A percentile compares a stretch with the other conserved stretches of the same genome.
These are phyloP conservation scores for Aphelenchoides besseyi DNA, from an alignment of 1,140 invertebrate genomes.

Conservation along the genomic window DNA sequence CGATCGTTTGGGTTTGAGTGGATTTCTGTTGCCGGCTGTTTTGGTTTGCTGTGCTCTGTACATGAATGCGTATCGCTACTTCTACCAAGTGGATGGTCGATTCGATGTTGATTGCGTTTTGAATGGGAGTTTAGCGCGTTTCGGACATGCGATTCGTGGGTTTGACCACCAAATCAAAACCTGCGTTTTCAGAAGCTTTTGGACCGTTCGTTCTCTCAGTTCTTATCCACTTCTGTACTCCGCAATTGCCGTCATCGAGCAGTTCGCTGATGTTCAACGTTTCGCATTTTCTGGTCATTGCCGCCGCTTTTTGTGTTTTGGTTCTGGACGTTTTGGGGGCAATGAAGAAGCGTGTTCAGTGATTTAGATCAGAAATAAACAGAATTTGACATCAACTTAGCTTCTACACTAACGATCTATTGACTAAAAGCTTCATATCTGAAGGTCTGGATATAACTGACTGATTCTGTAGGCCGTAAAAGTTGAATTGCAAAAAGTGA, in stretches of 20 bases:
- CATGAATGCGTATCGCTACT: neutral
- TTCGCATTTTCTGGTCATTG: neutral
- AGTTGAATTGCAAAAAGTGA: too few relatives aligned
- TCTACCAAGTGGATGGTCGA: neutral
- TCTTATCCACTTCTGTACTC: neutral
- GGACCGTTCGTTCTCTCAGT: neutral
- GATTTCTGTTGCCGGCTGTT: neutral
- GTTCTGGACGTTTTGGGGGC: neutral
- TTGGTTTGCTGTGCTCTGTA: neutral
- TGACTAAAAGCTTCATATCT: too few relatives aligned
- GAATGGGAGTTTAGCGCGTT: neutral
- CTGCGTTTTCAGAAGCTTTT: neutral
- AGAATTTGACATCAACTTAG: too few relatives aligned
- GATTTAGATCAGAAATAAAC: too few relatives aligned
- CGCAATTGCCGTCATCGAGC: neutral
- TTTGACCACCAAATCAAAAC: neutral
- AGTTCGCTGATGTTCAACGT: neutral
- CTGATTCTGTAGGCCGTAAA: too few relatives aligned
- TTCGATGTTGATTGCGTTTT: neutral
- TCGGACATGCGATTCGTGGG: neutral
- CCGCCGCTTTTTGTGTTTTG: neutral
- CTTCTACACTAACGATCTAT: too few relatives aligned
- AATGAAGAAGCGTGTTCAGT: slow-evolving; percentile 1
- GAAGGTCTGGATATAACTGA: too few relatives aligned
- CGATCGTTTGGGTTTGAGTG: neutral